These are phyloP conservation scores for Helicoverpa armigera DNA, from an alignment of 1,140 invertebrate species.

Conservation along the genomic window DNA sequence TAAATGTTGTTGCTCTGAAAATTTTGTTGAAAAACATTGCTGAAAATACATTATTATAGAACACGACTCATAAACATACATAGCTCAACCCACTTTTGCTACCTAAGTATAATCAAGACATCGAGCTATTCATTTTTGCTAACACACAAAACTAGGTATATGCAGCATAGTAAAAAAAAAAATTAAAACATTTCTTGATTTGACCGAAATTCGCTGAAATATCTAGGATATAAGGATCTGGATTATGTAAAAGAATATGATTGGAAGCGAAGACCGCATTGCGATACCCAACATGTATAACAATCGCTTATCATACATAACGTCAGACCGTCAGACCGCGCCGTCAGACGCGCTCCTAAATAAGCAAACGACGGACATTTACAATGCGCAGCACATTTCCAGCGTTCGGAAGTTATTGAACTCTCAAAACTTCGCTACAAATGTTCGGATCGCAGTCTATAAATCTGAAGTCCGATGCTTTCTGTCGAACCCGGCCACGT, in stretches of 20 bases:
- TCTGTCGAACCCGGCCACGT: constrained; percentile 26
- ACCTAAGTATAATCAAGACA: too few relatives aligned
- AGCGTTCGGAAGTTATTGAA: constrained; percentile 25
- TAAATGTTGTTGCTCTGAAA: too few relatives aligned
- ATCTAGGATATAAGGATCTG: background rate
- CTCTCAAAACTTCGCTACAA: constrained; percentile 24
- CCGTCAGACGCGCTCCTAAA: background rate
- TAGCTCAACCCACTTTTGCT: too few relatives aligned
- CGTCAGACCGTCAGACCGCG: background rate
- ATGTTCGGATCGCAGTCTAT: constrained; percentile 18
- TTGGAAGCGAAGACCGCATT: background rate
- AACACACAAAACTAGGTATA: too few relatives aligned
- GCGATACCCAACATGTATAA: background rate
- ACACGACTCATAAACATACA: too few relatives aligned
- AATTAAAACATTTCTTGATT: too few relatives aligned
- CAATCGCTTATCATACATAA: constrained; percentile 1
- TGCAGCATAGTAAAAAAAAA: too few relatives aligned
- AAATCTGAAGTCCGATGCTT: constrained; percentile 34
- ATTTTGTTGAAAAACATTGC: too few relatives aligned
- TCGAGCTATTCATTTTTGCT: too few relatives aligned
- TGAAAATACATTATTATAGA: too few relatives aligned
- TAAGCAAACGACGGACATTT: background rate
- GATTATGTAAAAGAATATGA: background rate
- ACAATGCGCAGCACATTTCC: constrained; percentile 1
- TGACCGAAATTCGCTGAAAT: background rate